Base-by-base conservation (phyloP, 2,113 vertebrate species). In the Prietella phreatophila region DNA sequence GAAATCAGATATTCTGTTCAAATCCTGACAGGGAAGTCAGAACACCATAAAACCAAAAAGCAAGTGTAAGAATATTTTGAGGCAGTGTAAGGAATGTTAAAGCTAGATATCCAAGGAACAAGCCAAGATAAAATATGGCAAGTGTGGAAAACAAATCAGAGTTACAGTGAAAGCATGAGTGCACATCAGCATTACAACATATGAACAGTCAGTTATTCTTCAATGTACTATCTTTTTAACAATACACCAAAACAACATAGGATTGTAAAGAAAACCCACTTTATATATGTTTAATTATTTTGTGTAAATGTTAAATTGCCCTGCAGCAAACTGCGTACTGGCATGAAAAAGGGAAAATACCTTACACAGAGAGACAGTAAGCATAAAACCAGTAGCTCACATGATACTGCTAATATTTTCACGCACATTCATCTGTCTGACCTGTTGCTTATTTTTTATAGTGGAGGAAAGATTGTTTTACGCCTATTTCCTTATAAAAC, bases 121-220 rank as follows among this genome's bases (percentile, higher is more conserved):
- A 50, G 50, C 50, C 25, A 78, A 47, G 3, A 17, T n/a, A 63
- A 63, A 27, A n/a, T 39, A 20, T 19, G 33, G 14, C 69, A 79
- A 80, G 76, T 55, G 76, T 75, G 71, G 19, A 33, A 75, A 42
- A 75, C 71, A 22, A 75, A 22, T 73, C 69, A 73, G 33, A 47
- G 71, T 75, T 42, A 42, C 2, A 80, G 25, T 27, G 14, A 47
- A 78, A 19, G 15, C 55, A 15, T 50, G 25, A 47, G 42, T 78
- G 75, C 42, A 50, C 22, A 4, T 50, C 76, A 50, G 76, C 75
- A 78, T 50, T 71, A 36, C 33, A 13, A 33, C 30, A 36, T 71
- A 71, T 71, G 19, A 75, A 47, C 10, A 10, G 11, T 75, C 39
- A 47, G 19, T n/a, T 0, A 55, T 8, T 55, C 17, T n/a, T 27